Conservation (phyloP, 2,888 invertebrate genomes). For the Stramonita haemastoma region DNA sequence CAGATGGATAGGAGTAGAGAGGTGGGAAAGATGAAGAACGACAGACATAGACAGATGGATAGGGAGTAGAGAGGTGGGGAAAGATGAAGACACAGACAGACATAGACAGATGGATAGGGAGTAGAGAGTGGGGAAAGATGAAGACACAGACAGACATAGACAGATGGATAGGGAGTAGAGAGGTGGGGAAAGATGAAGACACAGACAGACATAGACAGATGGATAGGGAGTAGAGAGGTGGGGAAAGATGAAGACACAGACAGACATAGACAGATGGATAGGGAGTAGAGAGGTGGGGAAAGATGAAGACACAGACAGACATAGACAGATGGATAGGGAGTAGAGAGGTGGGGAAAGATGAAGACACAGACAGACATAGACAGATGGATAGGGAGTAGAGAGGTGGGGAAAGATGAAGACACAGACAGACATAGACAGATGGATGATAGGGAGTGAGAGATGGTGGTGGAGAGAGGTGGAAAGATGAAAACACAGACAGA, state of each 20-base stretch:
- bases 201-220: background rate
- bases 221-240: background rate
- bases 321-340: no score
- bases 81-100: background rate
- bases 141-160: no score
- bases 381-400: no score
- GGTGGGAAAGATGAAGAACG: background rate
- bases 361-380: no score
- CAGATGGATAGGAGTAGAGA: background rate
- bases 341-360: no score
- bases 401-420: no score
- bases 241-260: background rate
- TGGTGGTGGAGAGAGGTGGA: no score
- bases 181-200: background rate
- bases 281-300: background rate
- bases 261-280: background rate
- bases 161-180: background rate
- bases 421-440: no score
- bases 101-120: background rate
- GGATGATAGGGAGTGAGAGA: no score
- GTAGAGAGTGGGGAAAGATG: no score
- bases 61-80: background rate
- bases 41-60: background rate
- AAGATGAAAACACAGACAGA: no score
- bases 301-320: background rate